Evolutionary conservation across 1,140 invertebrate species (phyloP), one percentile per base, ranked within the genome.

Genomic region (Papilio machaon): DNA sequence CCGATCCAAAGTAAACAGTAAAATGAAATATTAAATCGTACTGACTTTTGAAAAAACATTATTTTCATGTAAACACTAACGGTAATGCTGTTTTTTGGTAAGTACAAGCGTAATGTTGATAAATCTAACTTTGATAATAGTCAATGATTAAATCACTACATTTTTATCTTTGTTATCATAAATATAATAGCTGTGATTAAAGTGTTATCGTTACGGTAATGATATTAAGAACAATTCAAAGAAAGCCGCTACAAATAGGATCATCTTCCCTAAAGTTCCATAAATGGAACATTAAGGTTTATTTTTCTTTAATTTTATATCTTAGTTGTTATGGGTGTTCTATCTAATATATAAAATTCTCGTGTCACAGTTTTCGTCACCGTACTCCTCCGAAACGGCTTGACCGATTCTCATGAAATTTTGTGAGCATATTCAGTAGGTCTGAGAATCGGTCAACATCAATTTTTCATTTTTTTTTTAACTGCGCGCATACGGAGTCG

Each of bases 21-120:
- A 77, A 79, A 46, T 47, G 77, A 77, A 80, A 80, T 80, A 80
- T 81, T 82, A 73, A 82, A 82, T 49, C 58, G 64, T 78, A 77
- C 70, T 64, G 35, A 47, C n/a, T 82, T 52, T 80, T 70, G 49
- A 52, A 80, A 73, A 47, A 46, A 82, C n/a, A 74, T 70, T 58
- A 49, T 23, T 70, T 74, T 80, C 46, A 80, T 19, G 78, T 79
- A 77, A 77, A 77, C 23, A 58, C 43, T 13, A 54, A 35, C 13
- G 11, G 30, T 70, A 70, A 70, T 35, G 64, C 30, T 70, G 64
- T 67, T 67, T 67, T 49, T 49, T n/a, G 19, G 13, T 54, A 30
- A 49, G 6, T 75, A 75, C 46, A 23, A 75, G n/a, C 17, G 49
- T 75, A 75, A 75, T 52, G 43, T 19, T 1, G 10, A 47, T 47